These are phyloP conservation scores for Dunckerocampus dactyliophorus DNA, from an alignment of 2,113 vertebrate genomes.

Conservation along the genomic window DNA sequence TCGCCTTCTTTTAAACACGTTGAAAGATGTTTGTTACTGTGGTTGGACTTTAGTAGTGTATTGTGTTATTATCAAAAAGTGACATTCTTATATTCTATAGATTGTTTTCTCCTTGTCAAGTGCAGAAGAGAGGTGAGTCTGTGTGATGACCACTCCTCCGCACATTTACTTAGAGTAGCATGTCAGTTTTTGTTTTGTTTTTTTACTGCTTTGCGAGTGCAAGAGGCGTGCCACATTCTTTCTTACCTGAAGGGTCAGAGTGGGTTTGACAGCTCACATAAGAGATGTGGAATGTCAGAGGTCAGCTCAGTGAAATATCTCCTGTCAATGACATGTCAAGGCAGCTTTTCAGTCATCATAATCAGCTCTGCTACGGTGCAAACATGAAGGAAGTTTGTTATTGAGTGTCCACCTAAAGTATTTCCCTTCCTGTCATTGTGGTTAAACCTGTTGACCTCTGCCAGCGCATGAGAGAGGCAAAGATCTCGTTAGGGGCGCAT, in stretches of 20 bases:
- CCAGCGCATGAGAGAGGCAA: constrained; percentile 10
- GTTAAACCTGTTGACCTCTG: constrained; percentile 37
- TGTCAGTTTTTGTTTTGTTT: constrained; percentile 20
- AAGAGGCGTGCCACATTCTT: constrained; percentile 16
- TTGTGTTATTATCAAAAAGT: no score
- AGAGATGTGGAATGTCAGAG: constrained; percentile 26
- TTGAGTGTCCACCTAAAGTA: background rate
- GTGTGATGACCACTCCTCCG: no score
- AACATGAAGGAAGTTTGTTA: background rate
- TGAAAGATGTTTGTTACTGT: no score
- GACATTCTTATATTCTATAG: no score
- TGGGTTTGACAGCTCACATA: constrained; percentile 9
- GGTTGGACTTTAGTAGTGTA: no score
- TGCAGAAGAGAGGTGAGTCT: no score
- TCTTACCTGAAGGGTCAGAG: constrained; percentile 19
- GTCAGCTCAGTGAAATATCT: constrained; percentile 8
- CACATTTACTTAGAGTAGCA: constrained; percentile 30
- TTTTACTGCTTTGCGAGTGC: background rate
- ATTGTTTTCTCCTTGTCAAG: background rate
- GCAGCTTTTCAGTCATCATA: background rate
- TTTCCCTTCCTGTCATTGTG: constrained; percentile 8
- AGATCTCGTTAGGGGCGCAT: constrained; percentile 19
- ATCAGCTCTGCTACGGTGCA: background rate
- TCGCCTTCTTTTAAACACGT: constrained; percentile 10
- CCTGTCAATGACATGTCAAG: constrained; percentile 10